Conservation (phyloP, 2,113 vertebrate genomes). For the Riparia riparia region DNA sequence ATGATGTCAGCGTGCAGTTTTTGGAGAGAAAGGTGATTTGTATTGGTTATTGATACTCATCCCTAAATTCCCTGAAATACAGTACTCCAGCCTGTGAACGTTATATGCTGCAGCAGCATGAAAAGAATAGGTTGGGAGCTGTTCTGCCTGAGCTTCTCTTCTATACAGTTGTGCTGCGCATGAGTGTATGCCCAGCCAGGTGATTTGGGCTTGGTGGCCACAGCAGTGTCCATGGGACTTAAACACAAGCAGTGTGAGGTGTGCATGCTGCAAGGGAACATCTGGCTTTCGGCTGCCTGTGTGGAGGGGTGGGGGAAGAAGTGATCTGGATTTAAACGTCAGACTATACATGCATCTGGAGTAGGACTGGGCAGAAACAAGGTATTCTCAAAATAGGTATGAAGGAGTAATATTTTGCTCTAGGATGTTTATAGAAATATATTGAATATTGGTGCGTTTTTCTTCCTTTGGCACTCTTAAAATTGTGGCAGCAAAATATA, state of each 20-base stretch:
- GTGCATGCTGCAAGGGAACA: background rate
- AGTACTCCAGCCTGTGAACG: background rate
- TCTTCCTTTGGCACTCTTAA: background rate
- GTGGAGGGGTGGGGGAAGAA: background rate
- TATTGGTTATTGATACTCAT: background rate
- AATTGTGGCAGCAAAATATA: background rate
- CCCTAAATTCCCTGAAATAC: background rate
- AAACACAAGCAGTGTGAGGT: background rate
- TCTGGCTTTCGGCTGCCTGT: background rate
- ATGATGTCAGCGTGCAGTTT: constrained; percentile 85
- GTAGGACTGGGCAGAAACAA: background rate
- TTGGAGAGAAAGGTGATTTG: constrained; percentile 86
- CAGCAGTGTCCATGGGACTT: background rate
- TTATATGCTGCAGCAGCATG: background rate
- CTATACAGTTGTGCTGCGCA: background rate
- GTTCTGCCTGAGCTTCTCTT: background rate
- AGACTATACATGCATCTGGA: background rate
- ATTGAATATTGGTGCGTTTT: background rate
- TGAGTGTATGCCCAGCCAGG: too few relatives aligned
- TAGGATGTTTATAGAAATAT: background rate
- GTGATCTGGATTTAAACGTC: background rate
- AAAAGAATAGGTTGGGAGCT: background rate
- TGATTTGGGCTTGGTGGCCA: rapidly evolving
- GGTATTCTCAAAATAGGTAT: background rate
- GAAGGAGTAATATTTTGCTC: background rate